Percentiles rank a stretch among this genome's conserved stretches.
Conservation (phyloP, 1,140 invertebrate species). For the Ceratina japonica region DNA sequence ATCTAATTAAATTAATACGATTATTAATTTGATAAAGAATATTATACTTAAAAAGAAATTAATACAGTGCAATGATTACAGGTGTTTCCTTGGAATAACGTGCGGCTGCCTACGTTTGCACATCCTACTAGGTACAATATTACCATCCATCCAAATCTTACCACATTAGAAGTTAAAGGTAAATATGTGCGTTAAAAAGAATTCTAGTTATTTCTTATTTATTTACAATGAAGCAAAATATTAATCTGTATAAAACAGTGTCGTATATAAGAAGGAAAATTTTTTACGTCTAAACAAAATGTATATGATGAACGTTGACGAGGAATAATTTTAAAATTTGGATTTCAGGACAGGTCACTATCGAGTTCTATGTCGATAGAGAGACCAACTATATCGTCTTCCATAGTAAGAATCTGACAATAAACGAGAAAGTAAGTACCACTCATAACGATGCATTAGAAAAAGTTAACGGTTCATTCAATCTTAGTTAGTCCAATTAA, state of each 20-base stretch:
- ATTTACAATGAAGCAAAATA: not conserved
- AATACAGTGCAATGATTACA: conserved; percentile 70
- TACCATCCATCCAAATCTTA: conserved; percentile 95
- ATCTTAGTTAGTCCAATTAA: too few species aligned
- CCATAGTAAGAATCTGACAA: conserved; percentile 93
- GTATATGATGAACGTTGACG: not conserved
- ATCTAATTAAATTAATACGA: too few species aligned
- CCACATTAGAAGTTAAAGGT: conserved; percentile 93
- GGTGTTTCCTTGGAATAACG: conserved; percentile 93
- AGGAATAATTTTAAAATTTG: not conserved
- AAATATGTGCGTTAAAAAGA: conserved; percentile 40
- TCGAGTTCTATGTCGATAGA: conserved; percentile 90
- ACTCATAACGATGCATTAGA: not conserved
- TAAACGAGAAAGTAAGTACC: conserved; percentile 87
- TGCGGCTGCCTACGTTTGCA: conserved; percentile 89
- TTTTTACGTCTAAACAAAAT: too few species aligned
- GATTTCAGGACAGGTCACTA: conserved; percentile 88
- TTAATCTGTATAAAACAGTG: too few species aligned
- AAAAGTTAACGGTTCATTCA: too few species aligned
- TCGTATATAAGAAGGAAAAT: too few species aligned
- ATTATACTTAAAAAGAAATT: not conserved
- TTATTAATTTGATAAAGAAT: too few species aligned
- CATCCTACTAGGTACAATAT: conserved; percentile 93
- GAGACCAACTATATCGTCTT: conserved; percentile 94
- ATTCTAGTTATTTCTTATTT: too few species aligned